These are phyloP conservation scores for Dysidea cf. avara DNA, from an alignment of 37 sponge, comb jelly and placozoan species.

Conservation along the genomic window DNA sequence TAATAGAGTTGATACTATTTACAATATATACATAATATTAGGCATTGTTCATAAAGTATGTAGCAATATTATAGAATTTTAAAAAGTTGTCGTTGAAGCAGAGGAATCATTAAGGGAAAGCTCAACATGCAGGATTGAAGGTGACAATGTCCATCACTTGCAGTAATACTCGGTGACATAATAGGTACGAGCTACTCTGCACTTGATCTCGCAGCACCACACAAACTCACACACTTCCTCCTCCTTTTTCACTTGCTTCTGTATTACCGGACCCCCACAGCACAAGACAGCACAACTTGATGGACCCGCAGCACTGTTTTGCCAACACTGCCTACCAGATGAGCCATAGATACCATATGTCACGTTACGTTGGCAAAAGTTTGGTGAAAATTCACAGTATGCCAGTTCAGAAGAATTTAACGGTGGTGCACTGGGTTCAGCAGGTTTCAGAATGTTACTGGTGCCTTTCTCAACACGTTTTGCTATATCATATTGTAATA, in stretches of 20 bases:
- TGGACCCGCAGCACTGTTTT: neutral
- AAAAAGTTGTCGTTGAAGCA: no score
- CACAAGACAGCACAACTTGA: conserved; percentile 29
- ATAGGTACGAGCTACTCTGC: no score
- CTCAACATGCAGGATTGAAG: no score
- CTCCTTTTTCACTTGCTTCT: neutral
- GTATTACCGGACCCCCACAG: conserved; percentile 20
- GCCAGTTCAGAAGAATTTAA: conserved; percentile 2
- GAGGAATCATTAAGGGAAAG: no score
- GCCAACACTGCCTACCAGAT: conserved; percentile 10
- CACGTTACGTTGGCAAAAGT: conserved; percentile 19
- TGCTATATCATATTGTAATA: conserved; percentile 16
- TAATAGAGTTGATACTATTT: no score
- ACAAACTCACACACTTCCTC: conserved; percentile 42
- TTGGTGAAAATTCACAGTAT: conserved; percentile 26
- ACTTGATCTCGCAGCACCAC: conserved; percentile 62
- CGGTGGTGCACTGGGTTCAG: neutral
- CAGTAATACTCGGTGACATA: no score
- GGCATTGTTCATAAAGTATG: no score
- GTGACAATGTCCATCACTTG: no score
- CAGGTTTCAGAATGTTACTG: neutral
- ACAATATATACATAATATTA: no score
- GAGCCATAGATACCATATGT: conserved; percentile 29
- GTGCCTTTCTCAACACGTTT: conserved; percentile 3
- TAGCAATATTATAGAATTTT: no score